phyloP scores from a whole-genome alignment of 2,888 invertebrate genomes.

The Clepsis dumicolana region DNA sequence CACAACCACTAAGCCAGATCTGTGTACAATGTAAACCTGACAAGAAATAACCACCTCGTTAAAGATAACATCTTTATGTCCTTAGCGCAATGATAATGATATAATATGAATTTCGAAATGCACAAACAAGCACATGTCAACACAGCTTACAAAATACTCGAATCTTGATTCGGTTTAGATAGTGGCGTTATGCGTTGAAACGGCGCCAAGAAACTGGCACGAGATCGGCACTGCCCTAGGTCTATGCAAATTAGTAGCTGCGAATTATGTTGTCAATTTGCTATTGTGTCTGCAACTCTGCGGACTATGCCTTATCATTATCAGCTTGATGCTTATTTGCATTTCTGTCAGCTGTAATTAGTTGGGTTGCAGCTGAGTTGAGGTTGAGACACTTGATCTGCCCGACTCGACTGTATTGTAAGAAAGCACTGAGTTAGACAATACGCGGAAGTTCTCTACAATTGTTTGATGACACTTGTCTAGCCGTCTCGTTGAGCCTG shows the following conservation, averaged over 20 bases:
- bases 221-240: constrained; percentile 56
- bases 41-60: constrained; percentile 39
- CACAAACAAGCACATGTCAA: constrained; percentile 49
- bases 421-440: constrained; percentile 54
- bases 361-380: constrained; percentile 16
- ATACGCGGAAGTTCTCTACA: constrained; percentile 67
- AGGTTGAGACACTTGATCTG: constrained; percentile 14
- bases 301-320: constrained; percentile 35
- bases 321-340: constrained; percentile 32
- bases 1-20: constrained; percentile 11
- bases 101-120: constrained; percentile 56
- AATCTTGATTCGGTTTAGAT: constrained; percentile 43
- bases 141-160: constrained; percentile 55
- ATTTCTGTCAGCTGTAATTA: constrained; percentile 27
- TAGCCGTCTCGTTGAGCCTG: constrained; percentile 60
- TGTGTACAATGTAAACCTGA: constrained; percentile 20
- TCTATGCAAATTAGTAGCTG: constrained; percentile 57
- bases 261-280: constrained; percentile 51
- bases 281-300: constrained; percentile 49
- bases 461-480: constrained; percentile 69
- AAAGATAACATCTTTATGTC: constrained; percentile 39
- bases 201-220: constrained; percentile 55
- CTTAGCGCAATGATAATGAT: constrained; percentile 44
- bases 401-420: constrained; percentile 49
- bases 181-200: constrained; percentile 49